Evolutionary conservation across 2,797 vertebrate genomes (phyloP).

Genomic region (Rhyacichthys aspro): DNA sequence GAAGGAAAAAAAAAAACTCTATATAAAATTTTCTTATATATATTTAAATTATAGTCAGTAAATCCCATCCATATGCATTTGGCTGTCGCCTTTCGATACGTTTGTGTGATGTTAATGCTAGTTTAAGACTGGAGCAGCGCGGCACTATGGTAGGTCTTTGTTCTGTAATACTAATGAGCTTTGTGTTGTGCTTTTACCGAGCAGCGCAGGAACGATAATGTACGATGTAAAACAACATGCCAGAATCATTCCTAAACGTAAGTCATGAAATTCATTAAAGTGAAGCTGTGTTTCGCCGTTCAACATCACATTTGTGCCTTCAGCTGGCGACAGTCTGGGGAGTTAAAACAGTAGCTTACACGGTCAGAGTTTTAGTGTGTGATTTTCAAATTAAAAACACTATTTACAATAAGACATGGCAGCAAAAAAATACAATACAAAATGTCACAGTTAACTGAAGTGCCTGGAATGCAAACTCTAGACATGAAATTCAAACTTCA

Average conservation of each 20-base stretch:
- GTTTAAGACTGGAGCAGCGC: constrained; percentile 36
- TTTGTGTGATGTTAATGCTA: constrained; percentile 39
- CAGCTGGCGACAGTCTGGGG: constrained; percentile 78
- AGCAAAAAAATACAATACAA: constrained; percentile 60
- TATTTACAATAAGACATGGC: constrained; percentile 86
- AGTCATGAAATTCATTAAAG: constrained; percentile 50
- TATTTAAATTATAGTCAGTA: constrained; percentile 66
- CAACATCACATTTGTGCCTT: constrained; percentile 65
- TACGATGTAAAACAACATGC: constrained; percentile 2
- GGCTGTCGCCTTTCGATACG: constrained; percentile 40
- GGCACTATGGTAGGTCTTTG: constrained; percentile 36
- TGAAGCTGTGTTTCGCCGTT: constrained; percentile 55
- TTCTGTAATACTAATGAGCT: constrained; percentile 47
- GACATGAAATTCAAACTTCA: constrained; percentile 83
- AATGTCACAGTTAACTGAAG: constrained; percentile 85
- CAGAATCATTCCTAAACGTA: constrained; percentile 7
- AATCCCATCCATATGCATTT: constrained; percentile 60
- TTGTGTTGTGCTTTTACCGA: constrained; percentile 30
- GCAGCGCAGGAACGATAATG: constrained; percentile 41
- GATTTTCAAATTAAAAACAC: constrained; percentile 81
- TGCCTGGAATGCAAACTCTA: constrained; percentile 85
- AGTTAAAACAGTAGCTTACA: constrained; percentile 88
- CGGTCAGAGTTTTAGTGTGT: constrained; percentile 82
- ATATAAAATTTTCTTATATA: constrained; percentile 56
- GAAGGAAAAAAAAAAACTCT: constrained; percentile 38